These are phyloP conservation scores for Tetheella fluctuosa DNA, from an alignment of 2,888 invertebrate genomes.

Conservation along the genomic window DNA sequence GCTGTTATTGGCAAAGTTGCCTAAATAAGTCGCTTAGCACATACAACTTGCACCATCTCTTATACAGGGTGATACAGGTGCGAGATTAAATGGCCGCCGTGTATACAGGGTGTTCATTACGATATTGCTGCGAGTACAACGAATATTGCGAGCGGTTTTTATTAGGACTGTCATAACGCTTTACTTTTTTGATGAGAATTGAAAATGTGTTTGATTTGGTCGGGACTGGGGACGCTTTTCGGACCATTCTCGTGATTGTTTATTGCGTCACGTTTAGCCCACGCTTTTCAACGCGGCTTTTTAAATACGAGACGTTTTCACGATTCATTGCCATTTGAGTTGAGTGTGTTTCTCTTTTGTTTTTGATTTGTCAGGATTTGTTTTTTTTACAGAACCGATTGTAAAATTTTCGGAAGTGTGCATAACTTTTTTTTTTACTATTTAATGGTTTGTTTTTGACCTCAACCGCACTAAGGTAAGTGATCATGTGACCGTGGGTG, in stretches of 20 bases:
- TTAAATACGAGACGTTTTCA: constrained; percentile 15
- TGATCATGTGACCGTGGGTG: no score
- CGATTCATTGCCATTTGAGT: constrained; percentile 15
- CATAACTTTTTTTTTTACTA: no score
- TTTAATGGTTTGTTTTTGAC: no score
- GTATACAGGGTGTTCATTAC: constrained; percentile 83
- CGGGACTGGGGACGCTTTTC: constrained; percentile 28
- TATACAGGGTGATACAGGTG: constrained; percentile 80
- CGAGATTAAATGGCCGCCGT: constrained; percentile 82
- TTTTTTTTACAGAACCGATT: not conserved
- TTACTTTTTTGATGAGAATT: constrained; percentile 82
- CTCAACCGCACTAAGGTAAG: no score
- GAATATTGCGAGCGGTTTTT: constrained; percentile 77
- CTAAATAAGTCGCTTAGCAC: constrained; percentile 32
- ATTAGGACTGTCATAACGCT: constrained; percentile 78
- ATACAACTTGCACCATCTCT: constrained; percentile 31
- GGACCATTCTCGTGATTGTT: constrained; percentile 61
- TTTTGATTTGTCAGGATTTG: constrained; percentile 13
- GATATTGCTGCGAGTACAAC: constrained; percentile 79
- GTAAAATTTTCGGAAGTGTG: no score
- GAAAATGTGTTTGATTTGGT: constrained; percentile 78
- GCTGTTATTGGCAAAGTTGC: no score
- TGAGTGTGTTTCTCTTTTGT: constrained; percentile 14
- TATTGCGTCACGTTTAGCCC: constrained; percentile 37
- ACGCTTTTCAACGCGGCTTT: constrained; percentile 14